Base-by-base conservation (phyloP, 2,888 invertebrate genomes). In the Eumerus sabulonum region DNA sequence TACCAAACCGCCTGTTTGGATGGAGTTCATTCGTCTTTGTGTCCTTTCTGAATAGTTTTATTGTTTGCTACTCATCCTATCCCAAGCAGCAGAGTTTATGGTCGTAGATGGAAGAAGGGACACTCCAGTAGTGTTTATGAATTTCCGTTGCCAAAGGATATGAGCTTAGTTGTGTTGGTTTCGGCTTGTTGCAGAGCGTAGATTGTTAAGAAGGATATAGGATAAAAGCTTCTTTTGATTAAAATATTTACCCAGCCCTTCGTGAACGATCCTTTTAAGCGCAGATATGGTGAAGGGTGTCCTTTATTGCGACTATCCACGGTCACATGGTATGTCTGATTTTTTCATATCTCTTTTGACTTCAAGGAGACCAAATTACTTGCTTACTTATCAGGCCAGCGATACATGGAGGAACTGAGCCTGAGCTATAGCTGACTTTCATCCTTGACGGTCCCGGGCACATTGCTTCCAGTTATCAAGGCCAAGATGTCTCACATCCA, bases 231-330 rank as follows among this genome's bases (percentile, higher is more conserved):
- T 45, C 72, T 56, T 57, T n/a, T 47, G 60, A 50, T 72, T 67
- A 60, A 72, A 77, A 77, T 77, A 72, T 72, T 76, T 77, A 67
- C 62, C 51, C 50, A 67, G 72, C 57, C 72, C 67, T 72, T 62
- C 56, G 60, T 50, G 16, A 14, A 36, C 44, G 44, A 47, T 47
- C 18, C 38, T 40, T 59, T 72, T 12, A 36, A 53, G 54, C 42
- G 42, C 71, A 71, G 54, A 64, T 71, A 9, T 9, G n/a, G 3
- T 42, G n/a, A n/a, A n/a, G n/a, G 70, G 76, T 71, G 59, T 50
- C 64, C 38, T 59, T 64, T 40, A 44, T 48, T 9, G 62, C 50
- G 56, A 45, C 56, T 67, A 66, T 19, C 76, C 66, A 57, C 14
- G 27, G 17, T 42, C 9, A 35, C 16, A 3, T 36, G 54, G 54